phyloP scores from a whole-genome alignment of 2,797 vertebrate genomes.

The Lacerta agilis region DNA sequence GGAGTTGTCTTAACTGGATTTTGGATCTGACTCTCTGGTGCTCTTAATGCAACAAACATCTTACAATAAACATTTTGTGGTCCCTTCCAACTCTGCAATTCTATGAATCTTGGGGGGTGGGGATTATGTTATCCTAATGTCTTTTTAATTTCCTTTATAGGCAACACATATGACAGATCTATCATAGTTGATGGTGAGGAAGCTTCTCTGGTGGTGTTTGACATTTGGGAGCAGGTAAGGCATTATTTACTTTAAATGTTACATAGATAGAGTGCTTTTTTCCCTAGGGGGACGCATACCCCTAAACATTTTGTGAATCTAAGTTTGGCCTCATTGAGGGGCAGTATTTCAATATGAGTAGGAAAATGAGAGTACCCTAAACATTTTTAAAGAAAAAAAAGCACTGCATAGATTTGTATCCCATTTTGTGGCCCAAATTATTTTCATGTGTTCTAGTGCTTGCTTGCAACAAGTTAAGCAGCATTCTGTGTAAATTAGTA shows the following conservation, averaged over 20 bases:
- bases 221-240: slow-evolving; percentile 96
- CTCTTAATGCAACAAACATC: too few species aligned
- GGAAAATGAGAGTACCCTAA: too few species aligned
- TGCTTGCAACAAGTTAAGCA: background rate
- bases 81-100: too few species aligned
- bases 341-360: too few species aligned
- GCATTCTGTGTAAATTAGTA: background rate
- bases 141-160: slow-evolving; percentile 66
- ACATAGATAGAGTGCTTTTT: too few species aligned
- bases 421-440: accelerated
- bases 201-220: slow-evolving; percentile 91
- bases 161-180: slow-evolving; percentile 95
- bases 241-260: background rate
- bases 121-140: background rate
- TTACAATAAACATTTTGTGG: background rate
- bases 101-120: too few species aligned
- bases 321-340: too few species aligned
- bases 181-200: slow-evolving; percentile 94
- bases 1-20: background rate
- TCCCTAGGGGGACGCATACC: too few species aligned
- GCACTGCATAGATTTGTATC: background rate
- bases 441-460: background rate
- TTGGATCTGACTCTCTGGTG: background rate
- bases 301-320: too few species aligned
- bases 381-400: too few species aligned